Percentiles rank a stretch among this genome's conserved stretches.
Conservation (phyloP, 2,888 invertebrate genomes). For the Macrosoma leucophasiata region DNA sequence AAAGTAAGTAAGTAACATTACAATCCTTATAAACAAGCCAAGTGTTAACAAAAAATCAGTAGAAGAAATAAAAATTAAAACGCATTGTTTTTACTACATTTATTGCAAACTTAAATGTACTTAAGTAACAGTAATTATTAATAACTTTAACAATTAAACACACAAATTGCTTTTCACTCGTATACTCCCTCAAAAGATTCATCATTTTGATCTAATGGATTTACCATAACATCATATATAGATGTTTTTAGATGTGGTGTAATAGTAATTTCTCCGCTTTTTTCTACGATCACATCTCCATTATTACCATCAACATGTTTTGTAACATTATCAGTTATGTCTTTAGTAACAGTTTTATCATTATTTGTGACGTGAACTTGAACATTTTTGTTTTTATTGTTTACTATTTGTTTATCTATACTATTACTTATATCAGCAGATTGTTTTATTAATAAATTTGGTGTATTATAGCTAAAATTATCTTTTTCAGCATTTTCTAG, state of each 20-base stretch:
- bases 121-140: too few relatives aligned
- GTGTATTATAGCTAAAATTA: not conserved
- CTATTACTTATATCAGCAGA: too few relatives aligned
- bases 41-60: too few relatives aligned
- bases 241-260: too few relatives aligned
- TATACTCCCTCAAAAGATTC: conserved; percentile 28
- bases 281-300: not conserved
- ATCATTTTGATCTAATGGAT: conserved; percentile 21
- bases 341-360: not conserved
- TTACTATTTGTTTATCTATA: conserved; percentile 6
- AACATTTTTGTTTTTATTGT: conserved; percentile 5
- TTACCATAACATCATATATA: conserved; percentile 31
- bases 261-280: not conserved
- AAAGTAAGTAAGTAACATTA: too few relatives aligned
- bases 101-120: too few relatives aligned
- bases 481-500: not conserved
- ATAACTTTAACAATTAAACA: too few relatives aligned
- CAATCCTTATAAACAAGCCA: too few relatives aligned
- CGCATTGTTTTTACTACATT: conserved; percentile 6
- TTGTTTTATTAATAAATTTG: too few relatives aligned
- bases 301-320: not conserved
- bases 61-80: too few relatives aligned
- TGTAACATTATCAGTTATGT: not conserved
- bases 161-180: conserved; percentile 30
- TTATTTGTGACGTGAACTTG: too few relatives aligned